Conservation (phyloP, 2,113 vertebrate species). For the Gnathonemus longibarbis region DNA sequence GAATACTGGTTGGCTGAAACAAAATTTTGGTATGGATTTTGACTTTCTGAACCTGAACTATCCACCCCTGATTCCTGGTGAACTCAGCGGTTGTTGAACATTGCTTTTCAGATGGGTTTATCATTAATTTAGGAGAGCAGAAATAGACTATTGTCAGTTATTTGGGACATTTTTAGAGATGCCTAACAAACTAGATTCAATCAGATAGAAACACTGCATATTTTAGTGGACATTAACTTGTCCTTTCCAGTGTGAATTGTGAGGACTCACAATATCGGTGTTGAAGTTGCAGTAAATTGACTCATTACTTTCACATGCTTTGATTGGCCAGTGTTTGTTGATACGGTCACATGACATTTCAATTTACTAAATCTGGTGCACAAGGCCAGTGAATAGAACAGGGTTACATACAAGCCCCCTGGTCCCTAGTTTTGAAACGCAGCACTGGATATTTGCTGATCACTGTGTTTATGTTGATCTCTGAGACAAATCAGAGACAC, state of each 20-base stretch:
- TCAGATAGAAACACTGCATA: not conserved
- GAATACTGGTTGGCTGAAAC: not conserved
- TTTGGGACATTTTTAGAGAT: not conserved
- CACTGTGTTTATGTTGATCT: not conserved
- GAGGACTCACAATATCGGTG: not conserved
- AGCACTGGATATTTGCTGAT: not conserved
- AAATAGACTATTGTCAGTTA: not conserved
- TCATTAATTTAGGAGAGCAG: not conserved
- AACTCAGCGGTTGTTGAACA: not conserved
- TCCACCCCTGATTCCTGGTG: not conserved
- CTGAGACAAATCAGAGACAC: not conserved
- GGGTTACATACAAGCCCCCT: not conserved
- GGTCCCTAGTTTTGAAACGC: not conserved
- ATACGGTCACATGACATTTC: not conserved
- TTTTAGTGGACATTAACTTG: not conserved
- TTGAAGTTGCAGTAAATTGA: not conserved
- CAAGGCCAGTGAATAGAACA: not conserved
- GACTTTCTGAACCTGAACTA: not conserved
- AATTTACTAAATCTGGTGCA: not conserved
- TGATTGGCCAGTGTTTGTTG: not conserved
- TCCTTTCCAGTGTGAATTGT: not conserved
- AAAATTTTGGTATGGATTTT: not conserved
- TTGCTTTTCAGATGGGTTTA: not conserved
- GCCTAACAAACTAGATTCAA: not conserved
- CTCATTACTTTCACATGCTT: not conserved